Conservation (phyloP, 2,797 vertebrate species). For the Botia almorhae region DNA sequence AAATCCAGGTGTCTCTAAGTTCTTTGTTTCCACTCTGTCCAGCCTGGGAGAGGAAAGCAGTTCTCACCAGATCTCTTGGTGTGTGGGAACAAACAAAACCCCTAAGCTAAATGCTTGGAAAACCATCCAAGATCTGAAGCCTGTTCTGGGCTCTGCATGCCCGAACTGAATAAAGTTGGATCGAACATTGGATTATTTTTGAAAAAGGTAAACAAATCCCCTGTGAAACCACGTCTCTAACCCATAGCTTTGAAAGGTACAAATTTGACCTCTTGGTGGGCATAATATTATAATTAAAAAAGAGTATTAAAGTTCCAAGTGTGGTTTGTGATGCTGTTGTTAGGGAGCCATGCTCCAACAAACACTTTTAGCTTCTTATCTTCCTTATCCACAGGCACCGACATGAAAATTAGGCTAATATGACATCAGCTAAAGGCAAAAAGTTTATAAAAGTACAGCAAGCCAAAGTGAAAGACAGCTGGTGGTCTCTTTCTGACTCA, state of each 20-base stretch:
- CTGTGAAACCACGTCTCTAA: not conserved
- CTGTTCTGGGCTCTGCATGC: not conserved
- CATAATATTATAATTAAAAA: constrained; percentile 27
- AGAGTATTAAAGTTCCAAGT: not conserved
- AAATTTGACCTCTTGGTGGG: constrained; percentile 31
- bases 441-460: constrained; percentile 68
- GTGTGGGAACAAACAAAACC: constrained; percentile 64
- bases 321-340: constrained; percentile 17
- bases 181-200: constrained; percentile 36
- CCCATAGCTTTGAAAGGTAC: constrained; percentile 26
- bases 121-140: constrained; percentile 20
- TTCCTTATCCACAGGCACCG: constrained; percentile 70
- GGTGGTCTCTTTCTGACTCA: constrained; percentile 23
- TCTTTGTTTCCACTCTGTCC: constrained; percentile 39
- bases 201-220: not conserved
- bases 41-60: constrained; percentile 51
- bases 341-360: constrained; percentile 17
- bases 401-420: constrained; percentile 73
- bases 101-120: constrained; percentile 33
- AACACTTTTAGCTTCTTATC: constrained; percentile 62
- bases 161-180: constrained; percentile 13
- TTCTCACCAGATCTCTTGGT: constrained; percentile 77
- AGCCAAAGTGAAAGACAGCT: constrained; percentile 40
- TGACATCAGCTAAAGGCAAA: constrained; percentile 62
- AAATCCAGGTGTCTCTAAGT: constrained; percentile 63